Base-by-base conservation (phyloP, 2,888 invertebrate genomes). In the Lacanobia wlatinum region DNA sequence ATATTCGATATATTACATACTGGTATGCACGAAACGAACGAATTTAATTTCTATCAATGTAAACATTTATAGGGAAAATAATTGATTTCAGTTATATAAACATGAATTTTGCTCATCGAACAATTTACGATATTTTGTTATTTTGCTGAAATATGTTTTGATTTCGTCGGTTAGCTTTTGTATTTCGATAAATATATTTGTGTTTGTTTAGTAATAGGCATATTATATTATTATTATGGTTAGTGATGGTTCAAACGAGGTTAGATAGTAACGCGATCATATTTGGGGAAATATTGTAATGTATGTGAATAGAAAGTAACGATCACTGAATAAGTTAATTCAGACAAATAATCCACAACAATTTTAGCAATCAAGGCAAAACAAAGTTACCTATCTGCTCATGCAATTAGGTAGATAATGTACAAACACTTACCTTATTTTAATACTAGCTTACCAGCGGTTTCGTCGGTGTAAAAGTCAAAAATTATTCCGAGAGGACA, bases 1-100 rank as follows among this genome's bases (percentile, higher is more conserved):
- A 87, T 88, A 87, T 87, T 88, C 88, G 87, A 82, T 80, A 75
- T 79, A 78, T 67, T 73, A 70, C 55, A 60, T 67, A 52, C 10
- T 50, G 43, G 46, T 21, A 48, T 52, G 8, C 55, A 46, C 7
- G 14, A 59, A 61, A 62, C 28, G 48, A 46, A 48, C 40, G 50
- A 61, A 56, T 75, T 75, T 46, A 66, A 67, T 70, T 64, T 56
- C 48, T 58, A 52, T 53, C 10, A 23, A 65, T 55, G 64, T 55
- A 80, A 80, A 79, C 70, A 76, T 80, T 71, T n/a, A 18, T 50
- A 43, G 12, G 10, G 40, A 21, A 76, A 68, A 68, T 80, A 68
- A 80, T 73, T 80, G 65, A 72, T 79, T 65, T 65, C 7, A n/a
- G 46, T 23, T n/a, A 21, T 21, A 60, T 64, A 64, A 71, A 76